Conservation (phyloP, 2,113 vertebrate genomes). For the Rhineura floridana region DNA sequence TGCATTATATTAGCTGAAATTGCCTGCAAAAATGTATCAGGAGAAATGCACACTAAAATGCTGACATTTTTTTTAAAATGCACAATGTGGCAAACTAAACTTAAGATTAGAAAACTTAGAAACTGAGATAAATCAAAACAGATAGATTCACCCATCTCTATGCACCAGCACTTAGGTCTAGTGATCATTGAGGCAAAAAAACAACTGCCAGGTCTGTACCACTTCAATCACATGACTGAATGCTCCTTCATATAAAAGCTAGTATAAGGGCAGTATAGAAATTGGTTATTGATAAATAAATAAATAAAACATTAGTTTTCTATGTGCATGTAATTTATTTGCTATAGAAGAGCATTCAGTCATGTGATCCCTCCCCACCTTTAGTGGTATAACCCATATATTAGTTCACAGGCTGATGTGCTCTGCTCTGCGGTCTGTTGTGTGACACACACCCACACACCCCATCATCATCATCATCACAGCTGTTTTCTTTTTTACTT, state of each 20-base stretch:
- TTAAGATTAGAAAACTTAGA: too few relatives aligned
- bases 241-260: neutral
- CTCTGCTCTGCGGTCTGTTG: slow-evolving; percentile 31
- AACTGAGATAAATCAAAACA: too few relatives aligned
- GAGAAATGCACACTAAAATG: too few relatives aligned
- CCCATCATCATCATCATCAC: too few relatives aligned
- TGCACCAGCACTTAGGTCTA: neutral
- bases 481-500: slow-evolving; percentile 17
- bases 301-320: neutral
- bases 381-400: neutral
- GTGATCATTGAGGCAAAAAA: neutral
- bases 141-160: too few relatives aligned
- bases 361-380: neutral
- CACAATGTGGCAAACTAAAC: too few relatives aligned
- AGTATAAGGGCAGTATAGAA: neutral
- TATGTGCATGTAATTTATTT: neutral
- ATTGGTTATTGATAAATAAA: too few relatives aligned
- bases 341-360: neutral
- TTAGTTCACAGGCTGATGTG: slow-evolving; percentile 31
- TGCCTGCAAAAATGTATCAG: too few relatives aligned
- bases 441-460: too few relatives aligned
- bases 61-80: too few relatives aligned
- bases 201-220: neutral
- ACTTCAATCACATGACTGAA: neutral
- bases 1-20: too few relatives aligned